Evolutionary conservation across 2,113 vertebrate species (phyloP), one percentile per base, ranked within the genome.

Genomic region (Corapipo altera): DNA sequence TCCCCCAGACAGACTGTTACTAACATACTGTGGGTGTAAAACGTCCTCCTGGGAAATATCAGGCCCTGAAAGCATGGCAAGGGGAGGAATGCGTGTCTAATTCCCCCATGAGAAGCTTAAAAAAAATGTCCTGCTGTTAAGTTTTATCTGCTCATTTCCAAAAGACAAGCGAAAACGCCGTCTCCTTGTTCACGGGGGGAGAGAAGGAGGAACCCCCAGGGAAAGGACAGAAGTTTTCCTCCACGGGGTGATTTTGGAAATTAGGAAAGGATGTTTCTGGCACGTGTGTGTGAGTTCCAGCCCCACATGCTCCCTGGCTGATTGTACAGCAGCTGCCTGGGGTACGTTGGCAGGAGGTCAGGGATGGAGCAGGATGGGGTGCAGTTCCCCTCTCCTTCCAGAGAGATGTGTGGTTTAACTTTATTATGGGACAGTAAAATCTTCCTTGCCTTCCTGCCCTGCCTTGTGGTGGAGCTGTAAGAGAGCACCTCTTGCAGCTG

Each of bases 1-100:
- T 96, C 96, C 96, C 93, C 96, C 93, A 97, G 96, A 96, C 96
- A 96, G 96, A 93, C 96, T 95, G 95, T 96, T 96, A 95, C 93
- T 97, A 96, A 97, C 95, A 96, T 49, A 69, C 92, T 91, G 96
- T 96, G 95, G 96, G 96, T 97, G 96, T 94, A 96, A 97, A 96
- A 94, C 30, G 86, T 96, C 95, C 96, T 94, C 96, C 91, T 85
- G 96, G 96, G 96, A 97, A 97, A 96, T 96, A 96, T 96, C 96
- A 95, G 95, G 81, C 92, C 94, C 93, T 77, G 93, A 89, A 95
- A 93, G 89, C 89, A 64, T 46, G 85, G 95, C 84, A 71, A 93
- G 48, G 85, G 93, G 88, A 89, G 85, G 96, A 85, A 93, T 69
- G 91, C 89, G 74, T 96, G 96, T 82, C 95, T 96, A 95, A 96